Conservation (phyloP, 2,888 invertebrate genomes). For the Mesoligia furuncula region DNA sequence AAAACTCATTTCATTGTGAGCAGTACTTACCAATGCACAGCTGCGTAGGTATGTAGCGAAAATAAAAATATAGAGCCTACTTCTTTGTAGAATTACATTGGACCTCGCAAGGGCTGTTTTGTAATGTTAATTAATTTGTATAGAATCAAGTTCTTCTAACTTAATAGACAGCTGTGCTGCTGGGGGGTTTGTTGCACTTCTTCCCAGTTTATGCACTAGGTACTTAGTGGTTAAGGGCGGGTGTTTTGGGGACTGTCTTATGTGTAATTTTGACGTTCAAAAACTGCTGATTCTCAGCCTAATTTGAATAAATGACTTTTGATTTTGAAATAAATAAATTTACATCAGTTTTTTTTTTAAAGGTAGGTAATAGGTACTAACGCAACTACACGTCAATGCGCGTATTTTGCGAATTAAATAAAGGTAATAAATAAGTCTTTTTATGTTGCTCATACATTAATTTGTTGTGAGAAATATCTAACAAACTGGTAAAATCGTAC, state of each 20-base stretch:
- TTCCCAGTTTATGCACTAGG: neutral
- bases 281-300: neutral
- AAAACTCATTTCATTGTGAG: neutral
- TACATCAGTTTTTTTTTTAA: too few relatives aligned
- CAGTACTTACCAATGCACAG: neutral
- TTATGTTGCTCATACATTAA: neutral
- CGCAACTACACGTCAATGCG: too few relatives aligned
- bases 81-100: neutral
- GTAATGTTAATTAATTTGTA: neutral
- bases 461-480: neutral
- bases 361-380: too few relatives aligned
- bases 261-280: neutral
- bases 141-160: neutral
- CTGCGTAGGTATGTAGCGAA: neutral
- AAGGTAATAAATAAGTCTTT: neutral
- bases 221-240: neutral
- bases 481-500: neutral
- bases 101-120: neutral
- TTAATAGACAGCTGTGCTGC: neutral
- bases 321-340: neutral
- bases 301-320: neutral
- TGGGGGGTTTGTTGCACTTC: neutral
- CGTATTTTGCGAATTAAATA: too few relatives aligned
- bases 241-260: neutral
- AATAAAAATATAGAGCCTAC: neutral